Evolutionary conservation across 2,888 invertebrate genomes (phyloP).

Genomic region (Eristalis tenax): DNA sequence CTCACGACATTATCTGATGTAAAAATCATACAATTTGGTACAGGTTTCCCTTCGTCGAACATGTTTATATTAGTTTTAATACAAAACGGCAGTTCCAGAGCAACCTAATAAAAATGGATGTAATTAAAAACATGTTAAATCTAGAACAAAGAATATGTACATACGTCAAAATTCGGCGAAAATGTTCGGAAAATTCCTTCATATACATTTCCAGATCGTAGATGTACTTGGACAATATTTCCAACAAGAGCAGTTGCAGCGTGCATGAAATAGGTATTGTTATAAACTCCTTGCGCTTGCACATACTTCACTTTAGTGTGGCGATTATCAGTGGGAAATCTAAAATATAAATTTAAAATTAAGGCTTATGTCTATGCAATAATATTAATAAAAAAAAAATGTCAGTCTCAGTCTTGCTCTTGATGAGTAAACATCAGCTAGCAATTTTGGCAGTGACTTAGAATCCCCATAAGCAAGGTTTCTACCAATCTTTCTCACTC

Average conservation of each 20-base stretch:
- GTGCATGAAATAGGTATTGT: conserved; percentile 95
- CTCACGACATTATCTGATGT: conserved; percentile 91
- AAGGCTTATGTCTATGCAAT: too few species aligned
- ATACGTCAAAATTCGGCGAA: conserved; percentile 92
- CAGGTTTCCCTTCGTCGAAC: conserved; percentile 77
- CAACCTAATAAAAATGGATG: conserved; percentile 82
- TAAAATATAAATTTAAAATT: conserved; percentile 36
- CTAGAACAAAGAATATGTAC: conserved; percentile 72
- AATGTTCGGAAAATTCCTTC: conserved; percentile 96
- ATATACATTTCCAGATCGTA: conserved; percentile 91
- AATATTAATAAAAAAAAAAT: too few species aligned
- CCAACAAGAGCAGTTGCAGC: conserved; percentile 93
- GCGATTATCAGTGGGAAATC: conserved; percentile 79
- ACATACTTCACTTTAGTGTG: conserved; percentile 85
- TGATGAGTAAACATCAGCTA: too few species aligned
- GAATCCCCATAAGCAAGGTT: too few species aligned
- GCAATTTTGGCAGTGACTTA: too few species aligned
- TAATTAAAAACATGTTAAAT: conserved; percentile 11
- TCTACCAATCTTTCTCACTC: too few species aligned
- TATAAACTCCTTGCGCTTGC: conserved; percentile 92
- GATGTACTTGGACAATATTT: conserved; percentile 90
- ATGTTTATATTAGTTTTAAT: conserved; percentile 78
- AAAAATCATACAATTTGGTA: conserved; percentile 84
- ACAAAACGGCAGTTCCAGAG: conserved; percentile 93
- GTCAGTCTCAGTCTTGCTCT: too few species aligned